Evolutionary conservation across 2,888 invertebrate species (phyloP).

Genomic region (Desoria tigrina): DNA sequence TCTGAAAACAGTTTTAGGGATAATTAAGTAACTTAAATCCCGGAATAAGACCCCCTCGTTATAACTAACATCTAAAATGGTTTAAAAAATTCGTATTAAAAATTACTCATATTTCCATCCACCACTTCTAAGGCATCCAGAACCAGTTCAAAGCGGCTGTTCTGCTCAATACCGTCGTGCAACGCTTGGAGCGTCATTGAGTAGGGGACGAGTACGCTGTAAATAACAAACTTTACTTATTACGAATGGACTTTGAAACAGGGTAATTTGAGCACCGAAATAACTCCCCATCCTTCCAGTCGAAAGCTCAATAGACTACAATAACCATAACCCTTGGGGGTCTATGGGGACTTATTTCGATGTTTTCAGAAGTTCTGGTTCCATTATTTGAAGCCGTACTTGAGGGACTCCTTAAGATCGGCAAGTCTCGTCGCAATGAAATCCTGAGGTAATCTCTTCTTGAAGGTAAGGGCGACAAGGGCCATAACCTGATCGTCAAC

Average conservation of each 20-base stretch:
- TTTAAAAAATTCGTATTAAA: neutral
- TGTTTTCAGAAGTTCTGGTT: neutral
- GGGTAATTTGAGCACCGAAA: no score
- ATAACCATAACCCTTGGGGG: no score
- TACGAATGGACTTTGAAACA: neutral
- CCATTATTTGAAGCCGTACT: no score
- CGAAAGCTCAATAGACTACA: no score
- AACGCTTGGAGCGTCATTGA: constrained; percentile 2
- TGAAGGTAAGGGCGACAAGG: constrained; percentile 23
- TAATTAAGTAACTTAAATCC: constrained; percentile 15
- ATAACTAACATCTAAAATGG: neutral
- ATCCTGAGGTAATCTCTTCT: constrained; percentile 23
- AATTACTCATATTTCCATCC: constrained; percentile 12
- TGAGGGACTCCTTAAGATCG: constrained; percentile 14
- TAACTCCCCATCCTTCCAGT: no score
- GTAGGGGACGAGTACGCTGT: constrained; percentile 17
- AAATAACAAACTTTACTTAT: neutral
- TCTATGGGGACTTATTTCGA: no score
- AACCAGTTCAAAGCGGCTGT: neutral
- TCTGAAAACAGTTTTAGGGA: constrained; percentile 28
- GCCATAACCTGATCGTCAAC: neutral
- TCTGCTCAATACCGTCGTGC: constrained; percentile 19
- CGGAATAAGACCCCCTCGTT: no score
- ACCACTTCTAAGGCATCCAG: constrained; percentile 25
- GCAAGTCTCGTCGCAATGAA: constrained; percentile 23